phyloP scores from a whole-genome alignment of 1,140 invertebrate genomes.

The Drosophila pectinifera region DNA sequence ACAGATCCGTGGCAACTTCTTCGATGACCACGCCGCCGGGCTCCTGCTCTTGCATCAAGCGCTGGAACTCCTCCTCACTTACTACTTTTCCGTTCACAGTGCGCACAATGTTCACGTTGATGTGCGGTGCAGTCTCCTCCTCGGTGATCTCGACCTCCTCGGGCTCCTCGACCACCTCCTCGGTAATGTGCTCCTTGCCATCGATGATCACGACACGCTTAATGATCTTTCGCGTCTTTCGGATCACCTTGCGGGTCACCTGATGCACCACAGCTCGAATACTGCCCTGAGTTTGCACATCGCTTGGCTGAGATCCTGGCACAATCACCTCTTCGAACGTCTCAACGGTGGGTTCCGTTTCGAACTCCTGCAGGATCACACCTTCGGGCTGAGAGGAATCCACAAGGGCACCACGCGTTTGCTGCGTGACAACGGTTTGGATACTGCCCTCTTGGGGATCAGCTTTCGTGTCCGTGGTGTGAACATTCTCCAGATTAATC shows the following conservation, averaged over 20 bases:
- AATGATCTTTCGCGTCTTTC: conserved; percentile 90
- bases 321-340: conserved; percentile 61
- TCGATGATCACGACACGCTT: conserved; percentile 91
- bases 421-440: conserved; percentile 68
- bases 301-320: conserved; percentile 65
- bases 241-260: conserved; percentile 90
- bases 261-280: conserved; percentile 91
- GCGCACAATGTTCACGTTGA: conserved; percentile 90
- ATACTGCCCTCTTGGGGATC: conserved; percentile 63
- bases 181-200: conserved; percentile 92
- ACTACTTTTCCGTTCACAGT: conserved; percentile 86
- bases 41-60: conserved; percentile 65
- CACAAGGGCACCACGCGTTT: conserved; percentile 72
- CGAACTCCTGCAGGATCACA: conserved; percentile 86
- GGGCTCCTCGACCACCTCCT: conserved; percentile 93
- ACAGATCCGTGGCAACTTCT: conserved; percentile 76
- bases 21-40: conserved; percentile 73
- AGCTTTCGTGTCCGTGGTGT: conserved; percentile 56
- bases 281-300: conserved; percentile 69
- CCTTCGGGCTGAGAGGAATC: conserved; percentile 86
- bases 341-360: conserved; percentile 85
- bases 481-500: conserved; percentile 74
- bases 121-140: conserved; percentile 89
- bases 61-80: conserved; percentile 85
- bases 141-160: conserved; percentile 92